These are phyloP conservation scores for Pseudochromis fuscus DNA, from an alignment of 2,797 vertebrate species.

Conservation along the genomic window DNA sequence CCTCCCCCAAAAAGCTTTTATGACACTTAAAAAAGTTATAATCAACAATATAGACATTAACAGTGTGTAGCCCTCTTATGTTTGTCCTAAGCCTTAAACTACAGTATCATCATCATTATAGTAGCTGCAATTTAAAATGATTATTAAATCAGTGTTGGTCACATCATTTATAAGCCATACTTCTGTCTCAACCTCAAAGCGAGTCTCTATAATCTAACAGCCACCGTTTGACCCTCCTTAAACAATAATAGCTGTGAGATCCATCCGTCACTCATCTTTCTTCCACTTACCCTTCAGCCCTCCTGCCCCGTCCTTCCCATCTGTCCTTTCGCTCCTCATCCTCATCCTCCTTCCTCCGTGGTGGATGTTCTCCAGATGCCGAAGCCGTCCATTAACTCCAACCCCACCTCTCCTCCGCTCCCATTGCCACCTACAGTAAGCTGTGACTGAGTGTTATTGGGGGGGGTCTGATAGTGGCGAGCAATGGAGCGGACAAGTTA, in stretches of 20 bases:
- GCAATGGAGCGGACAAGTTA: slow-evolving; percentile 81
- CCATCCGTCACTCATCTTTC: not conserved
- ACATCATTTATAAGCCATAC: slow-evolving; percentile 13
- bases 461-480: slow-evolving; percentile 71
- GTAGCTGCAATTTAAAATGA: not conserved
- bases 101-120: not conserved
- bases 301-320: slow-evolving; percentile 1
- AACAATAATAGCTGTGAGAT: not conserved
- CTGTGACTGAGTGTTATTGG: slow-evolving; percentile 73
- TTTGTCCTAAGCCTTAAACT: not conserved
- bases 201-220: slow-evolving; percentile 14
- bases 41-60: not conserved
- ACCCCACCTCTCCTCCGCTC: slow-evolving; percentile 41
- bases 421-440: slow-evolving; percentile 42
- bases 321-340: slow-evolving; percentile 7
- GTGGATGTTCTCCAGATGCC: slow-evolving; percentile 54
- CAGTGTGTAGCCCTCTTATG: not conserved
- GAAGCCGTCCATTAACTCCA: slow-evolving; percentile 67
- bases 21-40: not conserved
- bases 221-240: not conserved
- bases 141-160: slow-evolving; percentile 18
- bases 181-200: not conserved
- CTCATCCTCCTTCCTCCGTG: slow-evolving; percentile 11
- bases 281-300: slow-evolving; percentile 27
- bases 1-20: too few relatives aligned